A percentile compares a stretch with the other conserved stretches of the same genome.
These are phyloP conservation scores for Pyrocoelia pectoralis DNA, from an alignment of 2,888 invertebrate genomes.

Conservation along the genomic window DNA sequence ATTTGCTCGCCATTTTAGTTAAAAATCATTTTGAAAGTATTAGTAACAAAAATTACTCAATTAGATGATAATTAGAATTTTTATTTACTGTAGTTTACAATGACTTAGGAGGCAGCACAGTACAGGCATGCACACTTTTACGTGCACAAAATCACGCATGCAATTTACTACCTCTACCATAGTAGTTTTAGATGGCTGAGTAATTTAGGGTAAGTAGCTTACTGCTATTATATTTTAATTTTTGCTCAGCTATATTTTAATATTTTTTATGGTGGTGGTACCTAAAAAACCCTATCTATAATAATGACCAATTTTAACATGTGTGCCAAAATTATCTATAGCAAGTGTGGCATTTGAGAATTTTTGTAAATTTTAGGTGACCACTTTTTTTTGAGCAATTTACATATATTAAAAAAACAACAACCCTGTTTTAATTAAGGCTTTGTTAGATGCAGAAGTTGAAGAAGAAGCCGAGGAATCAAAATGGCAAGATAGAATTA, in stretches of 20 bases:
- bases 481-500: slow-evolving; percentile 93
- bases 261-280: slow-evolving; percentile 38
- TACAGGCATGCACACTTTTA: slow-evolving; percentile 59
- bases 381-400: slow-evolving; percentile 6
- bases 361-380: slow-evolving; percentile 3
- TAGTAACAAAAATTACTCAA: slow-evolving; percentile 10
- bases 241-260: slow-evolving; percentile 47
- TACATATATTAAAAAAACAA: neutral
- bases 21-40: slow-evolving; percentile 14
- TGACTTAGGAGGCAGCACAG: slow-evolving; percentile 59
- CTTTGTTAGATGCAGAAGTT: slow-evolving; percentile 65
- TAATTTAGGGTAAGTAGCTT: slow-evolving; percentile 59
- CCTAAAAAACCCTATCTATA: slow-evolving; percentile 14
- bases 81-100: slow-evolving; percentile 59
- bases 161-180: slow-evolving; percentile 54
- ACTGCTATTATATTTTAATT: slow-evolving; percentile 54
- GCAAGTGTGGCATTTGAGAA: neutral
- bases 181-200: slow-evolving; percentile 60
- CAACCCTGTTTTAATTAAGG: neutral
- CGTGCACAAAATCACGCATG: slow-evolving; percentile 60
- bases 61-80: slow-evolving; percentile 48
- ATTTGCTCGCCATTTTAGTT: slow-evolving; percentile 9
- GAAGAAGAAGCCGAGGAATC: slow-evolving; percentile 79
- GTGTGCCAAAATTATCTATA: slow-evolving; percentile 10
- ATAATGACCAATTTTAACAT: slow-evolving; percentile 13